A percentile compares a stretch with the other conserved stretches of the same genome.
phyloP scores from a whole-genome alignment of 2,797 vertebrate species.

The Mormyrus hasselquistii region DNA sequence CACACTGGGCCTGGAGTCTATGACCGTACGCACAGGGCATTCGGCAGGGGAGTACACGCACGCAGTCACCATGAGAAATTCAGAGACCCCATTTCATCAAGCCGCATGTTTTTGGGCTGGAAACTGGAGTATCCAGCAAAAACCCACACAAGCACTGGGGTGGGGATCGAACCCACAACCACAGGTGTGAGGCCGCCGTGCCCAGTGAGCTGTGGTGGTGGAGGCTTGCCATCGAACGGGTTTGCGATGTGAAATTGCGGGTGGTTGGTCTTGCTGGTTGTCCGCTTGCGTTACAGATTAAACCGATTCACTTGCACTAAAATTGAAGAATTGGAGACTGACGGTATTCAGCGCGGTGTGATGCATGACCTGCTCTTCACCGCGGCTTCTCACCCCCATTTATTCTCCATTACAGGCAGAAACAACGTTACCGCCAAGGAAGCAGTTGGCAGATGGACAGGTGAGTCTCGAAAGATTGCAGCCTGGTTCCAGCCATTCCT shows the following conservation, averaged over 20 bases:
- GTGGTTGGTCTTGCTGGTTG: not conserved
- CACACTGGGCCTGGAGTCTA: not conserved
- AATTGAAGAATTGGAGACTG: not conserved
- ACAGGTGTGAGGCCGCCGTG: not conserved
- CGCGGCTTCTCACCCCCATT: not conserved
- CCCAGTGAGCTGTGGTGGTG: not conserved
- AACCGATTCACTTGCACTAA: not conserved
- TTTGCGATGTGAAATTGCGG: not conserved
- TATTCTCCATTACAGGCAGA: constrained; percentile 67
- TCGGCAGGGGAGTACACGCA: not conserved
- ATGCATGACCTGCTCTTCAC: not conserved
- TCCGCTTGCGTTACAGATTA: not conserved
- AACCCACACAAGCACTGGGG: not conserved
- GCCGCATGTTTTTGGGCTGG: not conserved
- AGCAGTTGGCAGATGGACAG: constrained; percentile 91
- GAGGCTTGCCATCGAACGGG: not conserved
- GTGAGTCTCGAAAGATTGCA: constrained; percentile 54
- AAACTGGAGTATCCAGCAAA: not conserved
- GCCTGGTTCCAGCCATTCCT: not conserved
- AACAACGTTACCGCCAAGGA: constrained; percentile 83
- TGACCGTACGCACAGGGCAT: not conserved
- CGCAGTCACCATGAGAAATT: not conserved
- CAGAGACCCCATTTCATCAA: not conserved
- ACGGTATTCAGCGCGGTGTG: not conserved
- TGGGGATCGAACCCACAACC: not conserved